Base-by-base conservation (phyloP, 2,888 invertebrate species). In the Muschampia plurimacula region DNA sequence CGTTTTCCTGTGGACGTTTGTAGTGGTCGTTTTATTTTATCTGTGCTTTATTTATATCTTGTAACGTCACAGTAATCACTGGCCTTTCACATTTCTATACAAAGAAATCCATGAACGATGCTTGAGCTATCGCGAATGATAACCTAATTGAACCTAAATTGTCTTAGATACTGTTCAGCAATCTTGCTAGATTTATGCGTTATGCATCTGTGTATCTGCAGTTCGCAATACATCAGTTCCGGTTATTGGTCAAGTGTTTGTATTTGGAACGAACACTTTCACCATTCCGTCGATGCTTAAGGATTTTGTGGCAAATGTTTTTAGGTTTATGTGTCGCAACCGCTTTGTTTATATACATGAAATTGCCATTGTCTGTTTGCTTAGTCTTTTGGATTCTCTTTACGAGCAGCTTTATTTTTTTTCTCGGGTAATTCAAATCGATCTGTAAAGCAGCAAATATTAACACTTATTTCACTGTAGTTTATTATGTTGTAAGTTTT, bases 201-300 rank as follows among this genome's bases (percentile, higher is more conserved):
- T 64, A 64, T 70, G 44, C 70, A 70, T 65, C 67, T 46, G 57
- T 28, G 64, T 60, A 68, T 36, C 22, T 32, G 39, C 63, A 63
- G 32, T 36, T 32, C 52, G 39, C 70, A 59, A 57, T 44, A 67
- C 69, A 32, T 49, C 60, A 63, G 70, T 70, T 70, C 70, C 70
- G 65, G 64, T 59, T 65, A 36, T 41, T 63, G 69, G 70, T 70
- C 64, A 70, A 70, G 70, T 70, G 70, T 65, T 70, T 73, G 65
- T 49, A 65, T 60, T 73, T 63, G 52, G 69, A 39, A 73, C 64
- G 64, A 32, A 69, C 69, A 73, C 73, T 73, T 73, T 73, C 73
- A 65, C 73, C 64, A 12, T 36, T 22, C 39, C 55, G 73, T 36
- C 69, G 57, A 65, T 66, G 65, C 71, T 66, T 49, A 49, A 66